Percentiles rank a stretch among this genome's conserved stretches.
These are phyloP conservation scores for Triplophysa rosa DNA, from an alignment of 2,113 vertebrate genomes.

Conservation along the genomic window DNA sequence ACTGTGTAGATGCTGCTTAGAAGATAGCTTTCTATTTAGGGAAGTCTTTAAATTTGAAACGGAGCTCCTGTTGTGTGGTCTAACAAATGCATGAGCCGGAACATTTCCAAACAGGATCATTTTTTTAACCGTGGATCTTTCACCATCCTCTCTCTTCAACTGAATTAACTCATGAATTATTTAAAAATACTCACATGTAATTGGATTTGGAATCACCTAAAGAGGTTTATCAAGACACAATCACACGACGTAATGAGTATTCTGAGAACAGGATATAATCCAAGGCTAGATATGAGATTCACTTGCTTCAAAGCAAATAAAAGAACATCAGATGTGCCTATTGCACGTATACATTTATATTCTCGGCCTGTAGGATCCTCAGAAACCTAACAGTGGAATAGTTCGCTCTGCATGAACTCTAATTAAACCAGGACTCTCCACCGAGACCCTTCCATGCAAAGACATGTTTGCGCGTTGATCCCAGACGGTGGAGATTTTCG, in stretches of 20 bases:
- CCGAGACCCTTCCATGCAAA: constrained; percentile 34
- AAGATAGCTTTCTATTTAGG: too few species aligned
- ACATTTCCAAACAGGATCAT: constrained; percentile 57
- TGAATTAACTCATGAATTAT: background rate
- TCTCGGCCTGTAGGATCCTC: background rate
- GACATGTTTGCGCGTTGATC: constrained; percentile 33
- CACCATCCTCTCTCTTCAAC: background rate
- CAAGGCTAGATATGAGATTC: background rate
- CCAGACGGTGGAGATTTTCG: constrained; percentile 27
- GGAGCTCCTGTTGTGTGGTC: constrained; percentile 65
- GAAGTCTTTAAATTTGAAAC: too few species aligned
- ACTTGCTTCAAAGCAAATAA: constrained; percentile 16
- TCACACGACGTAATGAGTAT: background rate
- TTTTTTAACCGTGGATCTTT: constrained; percentile 60
- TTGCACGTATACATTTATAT: constrained; percentile 13
- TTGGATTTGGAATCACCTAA: constrained; percentile 20
- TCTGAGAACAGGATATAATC: background rate
- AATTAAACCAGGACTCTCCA: constrained; percentile 26
- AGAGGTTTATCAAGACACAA: constrained; percentile 1
- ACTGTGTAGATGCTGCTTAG: too few species aligned
- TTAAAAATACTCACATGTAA: constrained; percentile 4
- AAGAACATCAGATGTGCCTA: background rate
- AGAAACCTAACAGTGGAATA: background rate
- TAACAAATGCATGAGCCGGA: constrained; percentile 74
- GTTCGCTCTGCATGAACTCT: constrained; percentile 41